Percentiles rank a stretch among this genome's conserved stretches.
phyloP scores from a whole-genome alignment of 2,888 invertebrate genomes.

The Resseliella maxima region DNA sequence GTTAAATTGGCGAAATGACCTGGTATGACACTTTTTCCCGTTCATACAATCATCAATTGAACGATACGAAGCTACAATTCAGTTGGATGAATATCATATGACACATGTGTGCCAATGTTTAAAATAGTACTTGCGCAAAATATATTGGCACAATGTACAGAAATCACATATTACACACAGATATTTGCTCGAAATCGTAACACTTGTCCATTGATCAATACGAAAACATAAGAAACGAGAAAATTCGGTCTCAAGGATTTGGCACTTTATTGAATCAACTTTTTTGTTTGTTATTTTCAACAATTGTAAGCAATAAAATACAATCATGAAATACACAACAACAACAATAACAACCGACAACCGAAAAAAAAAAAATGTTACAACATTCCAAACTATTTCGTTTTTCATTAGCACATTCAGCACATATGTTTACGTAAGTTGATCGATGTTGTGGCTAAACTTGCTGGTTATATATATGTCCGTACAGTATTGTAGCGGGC shows the following conservation, averaged over 20 bases:
- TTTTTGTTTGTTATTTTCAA: not conserved
- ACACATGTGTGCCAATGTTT: slow-evolving; percentile 19
- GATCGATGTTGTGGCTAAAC: slow-evolving; percentile 10
- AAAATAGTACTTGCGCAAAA: not conserved
- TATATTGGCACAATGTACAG: not conserved
- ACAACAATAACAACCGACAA: not conserved
- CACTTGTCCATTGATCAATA: not conserved
- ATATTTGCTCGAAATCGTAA: not conserved
- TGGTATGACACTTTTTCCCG: not conserved
- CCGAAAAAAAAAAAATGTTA: not conserved
- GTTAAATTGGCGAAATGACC: not conserved
- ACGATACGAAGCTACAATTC: no score
- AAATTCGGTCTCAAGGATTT: slow-evolving; percentile 2
- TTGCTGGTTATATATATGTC: not conserved
- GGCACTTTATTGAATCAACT: slow-evolving; percentile 22
- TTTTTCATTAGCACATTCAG: slow-evolving; percentile 7
- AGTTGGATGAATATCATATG: no score
- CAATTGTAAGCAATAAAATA: not conserved
- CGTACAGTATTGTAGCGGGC: no score
- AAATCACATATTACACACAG: not conserved
- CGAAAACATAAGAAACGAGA: not conserved
- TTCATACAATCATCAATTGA: not conserved
- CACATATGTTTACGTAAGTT: slow-evolving; percentile 21
- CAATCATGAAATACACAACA: not conserved
- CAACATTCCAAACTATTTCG: not conserved